Conservation (phyloP, 2,797 vertebrate genomes). For the Prunella strophiata region DNA sequence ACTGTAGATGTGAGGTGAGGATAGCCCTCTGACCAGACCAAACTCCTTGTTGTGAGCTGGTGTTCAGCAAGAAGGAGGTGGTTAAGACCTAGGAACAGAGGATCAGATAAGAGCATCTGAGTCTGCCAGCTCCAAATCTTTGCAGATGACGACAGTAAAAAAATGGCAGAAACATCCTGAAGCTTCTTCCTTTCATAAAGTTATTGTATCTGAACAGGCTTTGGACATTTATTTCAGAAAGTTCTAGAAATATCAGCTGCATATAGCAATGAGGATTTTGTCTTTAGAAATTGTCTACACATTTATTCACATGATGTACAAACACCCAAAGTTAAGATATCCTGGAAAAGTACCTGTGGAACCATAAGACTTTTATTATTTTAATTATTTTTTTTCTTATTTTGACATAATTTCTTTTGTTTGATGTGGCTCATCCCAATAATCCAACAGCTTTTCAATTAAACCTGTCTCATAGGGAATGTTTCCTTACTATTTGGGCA, state of each 20-base stretch:
- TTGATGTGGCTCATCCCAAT: not conserved
- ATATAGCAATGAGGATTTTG: not conserved
- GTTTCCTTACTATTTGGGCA: not conserved
- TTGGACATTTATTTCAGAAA: not conserved
- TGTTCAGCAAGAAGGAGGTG: not conserved
- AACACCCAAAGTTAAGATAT: not conserved
- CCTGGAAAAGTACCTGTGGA: not conserved
- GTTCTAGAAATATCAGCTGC: not conserved
- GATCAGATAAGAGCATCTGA: not conserved
- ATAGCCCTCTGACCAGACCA: not conserved
- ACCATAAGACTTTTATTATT: not conserved
- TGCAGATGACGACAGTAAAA: not conserved
- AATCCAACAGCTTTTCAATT: not conserved
- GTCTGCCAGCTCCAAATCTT: not conserved
- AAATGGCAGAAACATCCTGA: not conserved
- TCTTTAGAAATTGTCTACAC: not conserved
- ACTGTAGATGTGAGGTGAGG: not conserved
- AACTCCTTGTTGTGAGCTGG: not conserved
- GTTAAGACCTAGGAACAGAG: not conserved
- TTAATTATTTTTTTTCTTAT: not conserved
- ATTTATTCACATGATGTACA: not conserved
- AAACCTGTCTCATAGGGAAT: not conserved
- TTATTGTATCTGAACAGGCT: not conserved
- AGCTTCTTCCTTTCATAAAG: not conserved
- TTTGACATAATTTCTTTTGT: not conserved